phyloP scores from a whole-genome alignment of 2,888 invertebrate genomes.

The Mechanitis mazaeus region DNA sequence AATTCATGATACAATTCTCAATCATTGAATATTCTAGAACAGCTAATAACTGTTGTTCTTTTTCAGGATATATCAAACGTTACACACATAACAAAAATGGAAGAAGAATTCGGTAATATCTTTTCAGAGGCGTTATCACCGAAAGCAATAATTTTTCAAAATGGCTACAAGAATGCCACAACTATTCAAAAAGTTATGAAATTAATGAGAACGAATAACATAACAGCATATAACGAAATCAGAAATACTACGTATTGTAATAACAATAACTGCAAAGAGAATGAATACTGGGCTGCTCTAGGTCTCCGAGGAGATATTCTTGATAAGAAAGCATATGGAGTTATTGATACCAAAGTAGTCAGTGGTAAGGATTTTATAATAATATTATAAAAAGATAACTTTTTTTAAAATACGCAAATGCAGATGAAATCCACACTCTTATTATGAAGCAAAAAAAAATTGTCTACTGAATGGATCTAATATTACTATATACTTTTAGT shows the following conservation, averaged over 20 bases:
- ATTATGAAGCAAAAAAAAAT: too few relatives aligned
- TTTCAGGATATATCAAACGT: slow-evolving; percentile 59
- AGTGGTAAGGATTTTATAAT: slow-evolving; percentile 48
- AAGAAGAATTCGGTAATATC: slow-evolving; percentile 50
- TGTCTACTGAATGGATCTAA: too few relatives aligned
- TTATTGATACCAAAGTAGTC: slow-evolving; percentile 76
- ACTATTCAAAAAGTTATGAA: slow-evolving; percentile 53
- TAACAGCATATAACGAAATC: slow-evolving; percentile 48
- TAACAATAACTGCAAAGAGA: slow-evolving; percentile 45
- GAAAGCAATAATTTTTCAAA: slow-evolving; percentile 55
- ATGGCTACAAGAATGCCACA: slow-evolving; percentile 59
- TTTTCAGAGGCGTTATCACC: slow-evolving; percentile 60
- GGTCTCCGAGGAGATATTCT: slow-evolving; percentile 63
- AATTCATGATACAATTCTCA: too few relatives aligned
- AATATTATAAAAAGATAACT: background rate
- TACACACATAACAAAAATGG: slow-evolving; percentile 56
- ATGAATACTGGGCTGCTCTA: slow-evolving; percentile 52
- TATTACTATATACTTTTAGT: too few relatives aligned
- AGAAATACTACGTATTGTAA: slow-evolving; percentile 42
- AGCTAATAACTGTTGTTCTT: background rate
- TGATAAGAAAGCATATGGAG: slow-evolving; percentile 60
- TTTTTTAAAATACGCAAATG: too few relatives aligned
- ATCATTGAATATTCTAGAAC: too few relatives aligned
- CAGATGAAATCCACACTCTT: too few relatives aligned
- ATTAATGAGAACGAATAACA: slow-evolving; percentile 63